A percentile compares a stretch with the other conserved stretches of the same genome.
Evolutionary conservation across 2,888 invertebrate species (phyloP).

Genomic region (Conomelus anceps): DNA sequence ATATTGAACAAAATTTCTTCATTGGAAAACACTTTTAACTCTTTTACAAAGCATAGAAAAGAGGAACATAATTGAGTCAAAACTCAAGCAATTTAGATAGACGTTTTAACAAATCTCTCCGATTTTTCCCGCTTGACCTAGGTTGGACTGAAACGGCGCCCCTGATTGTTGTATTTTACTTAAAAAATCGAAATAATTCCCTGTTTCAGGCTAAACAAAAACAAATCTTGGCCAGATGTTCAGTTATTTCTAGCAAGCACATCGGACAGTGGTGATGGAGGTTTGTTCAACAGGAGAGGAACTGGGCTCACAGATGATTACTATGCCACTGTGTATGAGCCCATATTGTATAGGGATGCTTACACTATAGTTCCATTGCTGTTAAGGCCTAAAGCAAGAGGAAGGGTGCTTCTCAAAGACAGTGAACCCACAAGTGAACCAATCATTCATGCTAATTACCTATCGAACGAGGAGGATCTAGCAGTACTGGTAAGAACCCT

Average conservation of each 20-base stretch:
- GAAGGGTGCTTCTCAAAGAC: conserved; percentile 59
- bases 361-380: conserved; percentile 62
- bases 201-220: conserved; percentile 48
- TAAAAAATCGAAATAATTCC: no score
- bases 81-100: no score
- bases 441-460: conserved; percentile 83
- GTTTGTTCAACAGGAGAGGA: conserved; percentile 61
- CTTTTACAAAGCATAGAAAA: no score
- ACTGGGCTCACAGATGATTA: conserved; percentile 59
- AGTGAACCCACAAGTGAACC: conserved; percentile 66
- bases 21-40: no score
- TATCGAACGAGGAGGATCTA: conserved; percentile 62
- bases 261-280: conserved; percentile 71
- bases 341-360: conserved; percentile 59
- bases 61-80: no score
- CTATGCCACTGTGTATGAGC: conserved; percentile 62
- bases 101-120: no score
- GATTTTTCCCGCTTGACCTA: no score
- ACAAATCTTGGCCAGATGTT: conserved; percentile 69
- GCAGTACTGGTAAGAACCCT: conserved; percentile 37
- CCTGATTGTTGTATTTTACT: no score
- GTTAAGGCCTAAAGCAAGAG: conserved; percentile 66
- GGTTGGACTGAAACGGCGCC: no score
- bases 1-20: no score
- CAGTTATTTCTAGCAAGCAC: conserved; percentile 69